Percentiles rank a stretch among this genome's conserved stretches.
Conservation (phyloP, 2,113 vertebrate genomes). For the Chascanopsetta lugubris region DNA sequence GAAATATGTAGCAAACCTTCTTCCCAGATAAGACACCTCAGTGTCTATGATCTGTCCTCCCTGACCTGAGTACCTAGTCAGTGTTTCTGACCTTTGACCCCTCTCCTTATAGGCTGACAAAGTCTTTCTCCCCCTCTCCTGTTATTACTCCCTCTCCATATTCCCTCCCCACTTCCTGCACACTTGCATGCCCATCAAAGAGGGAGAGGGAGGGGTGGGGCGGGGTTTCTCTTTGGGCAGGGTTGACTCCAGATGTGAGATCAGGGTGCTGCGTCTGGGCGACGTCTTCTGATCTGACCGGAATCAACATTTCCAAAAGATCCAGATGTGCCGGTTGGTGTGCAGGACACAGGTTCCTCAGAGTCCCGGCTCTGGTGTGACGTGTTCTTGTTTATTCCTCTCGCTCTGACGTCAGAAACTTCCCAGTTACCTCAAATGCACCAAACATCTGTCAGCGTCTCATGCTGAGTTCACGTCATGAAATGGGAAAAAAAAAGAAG, state of each 20-base stretch:
- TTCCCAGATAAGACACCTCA: conserved; percentile 12
- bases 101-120: conserved; percentile 38
- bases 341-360: conserved; percentile 4
- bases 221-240: conserved; percentile 61
- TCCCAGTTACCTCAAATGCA: conserved; percentile 69
- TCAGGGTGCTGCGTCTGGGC: conserved; percentile 42
- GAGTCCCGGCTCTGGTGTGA: conserved; percentile 17
- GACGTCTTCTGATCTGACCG: conserved; percentile 31
- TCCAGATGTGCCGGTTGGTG: conserved; percentile 2
- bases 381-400: conserved; percentile 31
- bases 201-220: conserved; percentile 18
- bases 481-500: conserved; percentile 11
- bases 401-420: conserved; percentile 47
- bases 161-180: conserved; percentile 7
- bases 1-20: neutral
- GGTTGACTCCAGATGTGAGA: conserved; percentile 41
- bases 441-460: conserved; percentile 33
- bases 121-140: conserved; percentile 53
- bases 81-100: conserved; percentile 41
- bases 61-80: conserved; percentile 23
- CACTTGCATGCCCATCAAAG: conserved; percentile 51
- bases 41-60: neutral
- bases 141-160: neutral
- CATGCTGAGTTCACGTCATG: conserved; percentile 55
- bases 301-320: neutral